A percentile compares a stretch with the other conserved stretches of the same genome.
These are phyloP conservation scores for Notiomystis cincta DNA, from an alignment of 2,113 vertebrate species.

Conservation along the genomic window DNA sequence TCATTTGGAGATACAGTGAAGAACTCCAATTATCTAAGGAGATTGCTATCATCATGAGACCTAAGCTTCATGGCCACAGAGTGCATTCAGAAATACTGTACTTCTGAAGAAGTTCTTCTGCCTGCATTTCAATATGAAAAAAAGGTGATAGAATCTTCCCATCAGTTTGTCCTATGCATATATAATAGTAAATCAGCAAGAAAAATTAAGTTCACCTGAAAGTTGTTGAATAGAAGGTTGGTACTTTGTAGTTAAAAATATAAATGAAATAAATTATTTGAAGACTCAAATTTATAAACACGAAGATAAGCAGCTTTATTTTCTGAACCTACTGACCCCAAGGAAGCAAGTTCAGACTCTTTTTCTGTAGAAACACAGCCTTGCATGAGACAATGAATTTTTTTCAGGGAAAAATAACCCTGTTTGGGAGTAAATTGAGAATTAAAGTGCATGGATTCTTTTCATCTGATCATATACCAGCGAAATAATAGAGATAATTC, in stretches of 20 bases:
- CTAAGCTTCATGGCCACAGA: background rate
- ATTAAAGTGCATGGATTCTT: constrained; percentile 51
- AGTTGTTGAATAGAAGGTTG: background rate
- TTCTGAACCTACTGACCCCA: background rate
- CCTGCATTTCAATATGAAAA: background rate
- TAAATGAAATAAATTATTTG: background rate
- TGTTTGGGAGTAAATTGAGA: constrained; percentile 56
- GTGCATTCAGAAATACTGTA: background rate
- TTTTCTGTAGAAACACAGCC: background rate
- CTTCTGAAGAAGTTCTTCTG: background rate
- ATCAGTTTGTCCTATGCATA: background rate
- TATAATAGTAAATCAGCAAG: background rate
- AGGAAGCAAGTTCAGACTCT: background rate
- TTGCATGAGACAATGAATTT: background rate
- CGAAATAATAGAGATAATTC: constrained; percentile 66
- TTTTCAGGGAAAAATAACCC: constrained; percentile 10
- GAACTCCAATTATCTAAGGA: background rate
- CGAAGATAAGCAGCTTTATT: background rate
- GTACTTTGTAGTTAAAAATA: background rate
- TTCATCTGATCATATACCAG: constrained; percentile 51
- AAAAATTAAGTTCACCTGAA: background rate
- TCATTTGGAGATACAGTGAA: background rate
- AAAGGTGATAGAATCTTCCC: background rate
- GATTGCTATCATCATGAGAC: background rate
- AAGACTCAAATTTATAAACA: background rate